These are phyloP conservation scores for Leucophenga montana DNA, from an alignment of 2,888 invertebrate species.

Conservation along the genomic window DNA sequence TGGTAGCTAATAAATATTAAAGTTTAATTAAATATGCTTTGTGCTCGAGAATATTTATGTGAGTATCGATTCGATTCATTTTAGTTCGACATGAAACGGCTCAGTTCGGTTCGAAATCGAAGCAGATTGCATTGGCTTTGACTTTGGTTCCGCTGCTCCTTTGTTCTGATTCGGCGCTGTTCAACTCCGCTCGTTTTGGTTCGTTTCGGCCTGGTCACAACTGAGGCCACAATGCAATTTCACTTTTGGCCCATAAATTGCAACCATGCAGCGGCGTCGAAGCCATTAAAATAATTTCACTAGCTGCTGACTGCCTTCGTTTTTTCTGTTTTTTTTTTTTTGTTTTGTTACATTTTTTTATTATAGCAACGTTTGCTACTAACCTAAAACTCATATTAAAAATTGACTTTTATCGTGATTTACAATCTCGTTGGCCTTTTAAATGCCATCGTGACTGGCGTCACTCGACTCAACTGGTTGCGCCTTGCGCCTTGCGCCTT, in stretches of 20 bases:
- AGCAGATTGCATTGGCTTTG: constrained; percentile 25
- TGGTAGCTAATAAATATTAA: constrained; percentile 66
- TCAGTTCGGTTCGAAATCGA: constrained; percentile 31
- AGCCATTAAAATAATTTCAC: constrained; percentile 63
- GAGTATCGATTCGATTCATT: constrained; percentile 47
- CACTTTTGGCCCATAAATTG: constrained; percentile 63
- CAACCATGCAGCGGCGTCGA: constrained; percentile 58
- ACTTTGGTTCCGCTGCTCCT: not conserved
- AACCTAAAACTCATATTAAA: constrained; percentile 65
- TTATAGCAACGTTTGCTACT: constrained; percentile 49
- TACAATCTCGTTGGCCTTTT: constrained; percentile 65
- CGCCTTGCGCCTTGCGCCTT: constrained; percentile 18
- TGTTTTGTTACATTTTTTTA: not conserved
- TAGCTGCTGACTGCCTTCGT: constrained; percentile 9
- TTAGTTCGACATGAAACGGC: constrained; percentile 4
- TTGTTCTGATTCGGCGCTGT: constrained; percentile 17
- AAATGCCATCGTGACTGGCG: constrained; percentile 8
- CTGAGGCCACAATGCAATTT: constrained; percentile 55
- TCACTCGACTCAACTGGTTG: not conserved
- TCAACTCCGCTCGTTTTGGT: too few species aligned
- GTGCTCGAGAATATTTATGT: constrained; percentile 58
- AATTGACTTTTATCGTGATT: constrained; percentile 69
- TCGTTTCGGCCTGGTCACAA: not conserved
- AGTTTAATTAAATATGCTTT: constrained; percentile 66
- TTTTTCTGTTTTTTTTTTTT: not conserved